Percentiles rank a stretch among this genome's conserved stretches.
Evolutionary conservation across 2,797 vertebrate genomes (phyloP).

Genomic region (Enteromius mattozi): DNA sequence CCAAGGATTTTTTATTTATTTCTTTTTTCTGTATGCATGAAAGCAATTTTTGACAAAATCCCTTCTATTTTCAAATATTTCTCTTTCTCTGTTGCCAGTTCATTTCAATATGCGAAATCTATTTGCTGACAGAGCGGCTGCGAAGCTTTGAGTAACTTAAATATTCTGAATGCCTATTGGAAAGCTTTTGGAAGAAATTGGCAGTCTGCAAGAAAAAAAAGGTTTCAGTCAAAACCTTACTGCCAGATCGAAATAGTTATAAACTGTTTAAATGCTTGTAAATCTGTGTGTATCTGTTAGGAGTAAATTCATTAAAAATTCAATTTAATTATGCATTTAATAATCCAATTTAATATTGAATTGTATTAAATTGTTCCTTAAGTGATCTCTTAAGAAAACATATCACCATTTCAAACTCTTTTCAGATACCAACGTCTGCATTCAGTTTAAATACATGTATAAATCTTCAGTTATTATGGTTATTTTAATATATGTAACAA

Average conservation of each 20-base stretch:
- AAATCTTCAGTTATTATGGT: not conserved
- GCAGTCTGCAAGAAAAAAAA: not conserved
- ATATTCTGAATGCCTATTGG: constrained; percentile 42
- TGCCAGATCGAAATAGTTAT: not conserved
- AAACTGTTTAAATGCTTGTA: constrained; percentile 53
- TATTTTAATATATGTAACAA: not conserved
- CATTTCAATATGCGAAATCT: constrained; percentile 25
- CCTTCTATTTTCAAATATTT: constrained; percentile 18
- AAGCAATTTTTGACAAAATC: constrained; percentile 23
- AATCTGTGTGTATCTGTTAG: constrained; percentile 16
- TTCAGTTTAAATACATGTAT: not conserved
- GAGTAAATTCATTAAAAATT: too few relatives aligned
- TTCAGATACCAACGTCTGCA: not conserved
- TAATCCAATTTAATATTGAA: too few relatives aligned
- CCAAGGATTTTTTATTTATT: not conserved
- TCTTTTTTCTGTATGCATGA: not conserved
- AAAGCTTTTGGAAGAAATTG: constrained; percentile 11
- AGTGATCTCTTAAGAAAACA: not conserved
- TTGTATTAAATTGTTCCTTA: not conserved
- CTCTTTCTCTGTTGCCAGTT: constrained; percentile 10
- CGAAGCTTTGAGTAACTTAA: constrained; percentile 19
- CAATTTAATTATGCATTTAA: not conserved
- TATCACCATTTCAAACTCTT: not conserved
- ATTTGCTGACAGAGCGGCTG: constrained; percentile 26
- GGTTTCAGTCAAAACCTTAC: not conserved